Base-by-base conservation (phyloP, 2,797 vertebrate genomes). In the Silurus aristotelis region DNA sequence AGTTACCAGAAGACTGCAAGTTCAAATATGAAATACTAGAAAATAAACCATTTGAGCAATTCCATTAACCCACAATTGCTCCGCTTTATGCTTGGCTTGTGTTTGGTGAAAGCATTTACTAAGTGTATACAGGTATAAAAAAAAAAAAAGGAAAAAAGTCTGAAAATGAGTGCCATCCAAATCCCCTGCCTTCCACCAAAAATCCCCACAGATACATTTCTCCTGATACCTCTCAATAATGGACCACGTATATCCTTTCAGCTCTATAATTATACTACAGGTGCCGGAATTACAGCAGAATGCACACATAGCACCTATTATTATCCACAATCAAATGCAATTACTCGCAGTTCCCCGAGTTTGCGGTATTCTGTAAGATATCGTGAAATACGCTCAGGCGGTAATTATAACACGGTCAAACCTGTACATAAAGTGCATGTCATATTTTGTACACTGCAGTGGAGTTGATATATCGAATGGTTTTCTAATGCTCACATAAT, bases 291-390 rank as follows among this genome's bases (percentile, higher is more conserved):
- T 60, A 72, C 67, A 82, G 67, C 82, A 73, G 56, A 63, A 72
- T 15, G 0, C 25, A 31, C n/a, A 52, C 61, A 56, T 55, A 70
- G 10, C 27, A 61, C 68, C 14, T 63, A 73, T 73, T 83, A 83
- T 83, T 83, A 83, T 63, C 58, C 43, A 22, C 38, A 83, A 83
- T 83, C 70, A 83, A 83, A 55, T 75, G 82, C 38, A 75, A 64
- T 83, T 73, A 46, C 43, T 73, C 17, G 1, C 43, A 60, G 60
- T 25, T n/a, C 27, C 38, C 6, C 3, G n/a, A 83, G 43, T 55
- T 71, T 13, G 19, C 80, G 60, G 17, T 55, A 67, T 52, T 52
- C 79, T 20, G 15, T 67, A 7, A 66, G 43, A 31, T 31, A 80
- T 67, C 66, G 61, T 55, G 63, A 67, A 66, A 52, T 27, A 55